Base-by-base conservation (phyloP, 2,888 invertebrate genomes). In the Bombylius major region DNA sequence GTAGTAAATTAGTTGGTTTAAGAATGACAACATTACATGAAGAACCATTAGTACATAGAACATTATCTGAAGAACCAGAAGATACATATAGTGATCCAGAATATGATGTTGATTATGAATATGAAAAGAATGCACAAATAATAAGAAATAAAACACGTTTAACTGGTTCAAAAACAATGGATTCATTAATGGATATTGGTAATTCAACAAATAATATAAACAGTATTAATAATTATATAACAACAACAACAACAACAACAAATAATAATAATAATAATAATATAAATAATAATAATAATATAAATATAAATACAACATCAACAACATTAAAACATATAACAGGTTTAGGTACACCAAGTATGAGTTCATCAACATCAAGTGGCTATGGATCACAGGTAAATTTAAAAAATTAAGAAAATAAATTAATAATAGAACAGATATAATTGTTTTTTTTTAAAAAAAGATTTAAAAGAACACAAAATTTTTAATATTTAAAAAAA, bases 21-120 rank as follows among this genome's bases (percentile, higher is more conserved):
- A 83, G 94, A 50, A 92, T 95, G 92, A 90, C 90, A 52, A 95
- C 95, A 1, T 75, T 95, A 49, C 88, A 93, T 68, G 95, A 95
- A 71, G 95, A 95, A 73, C 85, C 85, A 12, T 65, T 76, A 54
- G 75, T 76, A 65, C 64, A 72, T 67, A 67, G 78, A 65, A 70
- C 79, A 63, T 67, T 79, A 69, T 61, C 71, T 67, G 68, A 75
- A 60, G 73, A 74, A 55, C 70, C 72, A 32, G 72, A 73, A 56
- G 74, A 74, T 51, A 73, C 70, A 56, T 73, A 69, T 51, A 75
- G 76, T 64, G 76, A 76, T 59, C 74, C 76, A 1, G 76, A 76
- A 54, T 75, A 69, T 55, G 65, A 69, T 56, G 65, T 69, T 3
- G 76, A 76, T 42, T 75, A 71, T 60, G 76, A 75, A 60, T 67